phyloP scores from a whole-genome alignment of 2,888 invertebrate genomes.

The Anticlea derivata region DNA sequence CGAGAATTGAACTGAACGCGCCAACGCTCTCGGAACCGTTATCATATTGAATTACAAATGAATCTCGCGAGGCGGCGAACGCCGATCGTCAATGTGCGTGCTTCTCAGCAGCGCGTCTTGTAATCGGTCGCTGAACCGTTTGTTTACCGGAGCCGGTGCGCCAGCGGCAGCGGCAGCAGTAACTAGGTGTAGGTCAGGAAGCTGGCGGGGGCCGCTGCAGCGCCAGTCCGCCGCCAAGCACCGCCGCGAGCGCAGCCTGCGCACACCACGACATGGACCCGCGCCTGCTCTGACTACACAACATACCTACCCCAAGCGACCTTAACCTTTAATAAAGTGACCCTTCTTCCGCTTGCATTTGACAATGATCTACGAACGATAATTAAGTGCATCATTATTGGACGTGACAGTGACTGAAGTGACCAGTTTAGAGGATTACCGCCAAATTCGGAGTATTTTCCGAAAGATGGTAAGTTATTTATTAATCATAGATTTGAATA shows the following conservation, averaged over 20 bases:
- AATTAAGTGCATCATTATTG: slow-evolving; percentile 45
- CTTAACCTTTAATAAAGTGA: slow-evolving; percentile 61
- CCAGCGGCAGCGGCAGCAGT: slow-evolving; percentile 56
- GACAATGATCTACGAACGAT: slow-evolving; percentile 66
- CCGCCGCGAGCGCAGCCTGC: slow-evolving; percentile 65
- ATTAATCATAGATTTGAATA: too few species aligned
- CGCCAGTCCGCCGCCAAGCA: slow-evolving; percentile 64
- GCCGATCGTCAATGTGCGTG: slow-evolving; percentile 51
- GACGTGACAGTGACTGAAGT: slow-evolving; percentile 70
- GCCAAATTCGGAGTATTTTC: slow-evolving; percentile 42
- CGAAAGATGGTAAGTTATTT: slow-evolving; percentile 61
- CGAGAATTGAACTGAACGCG: slow-evolving; percentile 60
- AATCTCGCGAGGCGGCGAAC: slow-evolving; percentile 46
- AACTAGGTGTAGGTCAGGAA: slow-evolving; percentile 75
- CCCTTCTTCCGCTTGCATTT: slow-evolving; percentile 60
- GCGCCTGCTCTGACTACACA: slow-evolving; percentile 50
- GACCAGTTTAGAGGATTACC: slow-evolving; percentile 62
- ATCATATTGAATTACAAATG: slow-evolving; percentile 78
- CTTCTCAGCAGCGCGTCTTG: slow-evolving; percentile 56
- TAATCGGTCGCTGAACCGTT: slow-evolving; percentile 83
- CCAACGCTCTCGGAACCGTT: slow-evolving; percentile 73
- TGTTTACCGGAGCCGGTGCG: slow-evolving; percentile 75
- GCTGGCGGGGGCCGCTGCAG: slow-evolving; percentile 60
- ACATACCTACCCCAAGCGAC: slow-evolving; percentile 27
- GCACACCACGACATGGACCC: slow-evolving; percentile 61